phyloP scores from a whole-genome alignment of 2,888 invertebrate species.

The Nebria brevicollis region DNA sequence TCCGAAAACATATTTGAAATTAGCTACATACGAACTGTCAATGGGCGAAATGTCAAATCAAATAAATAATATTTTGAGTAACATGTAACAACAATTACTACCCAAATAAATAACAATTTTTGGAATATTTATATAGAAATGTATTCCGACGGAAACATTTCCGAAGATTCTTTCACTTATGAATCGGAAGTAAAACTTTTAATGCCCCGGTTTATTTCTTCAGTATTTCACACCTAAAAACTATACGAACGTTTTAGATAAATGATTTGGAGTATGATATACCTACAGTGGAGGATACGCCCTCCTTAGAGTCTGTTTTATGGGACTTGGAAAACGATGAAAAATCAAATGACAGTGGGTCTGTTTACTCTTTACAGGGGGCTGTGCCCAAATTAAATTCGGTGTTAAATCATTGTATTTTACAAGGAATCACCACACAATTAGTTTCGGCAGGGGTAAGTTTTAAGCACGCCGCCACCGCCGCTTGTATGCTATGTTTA shows the following conservation, averaged over 20 bases:
- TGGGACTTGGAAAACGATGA: slow-evolving; percentile 78
- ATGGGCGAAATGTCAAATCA: slow-evolving; percentile 40
- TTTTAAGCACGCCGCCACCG: slow-evolving; percentile 45
- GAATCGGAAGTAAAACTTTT: slow-evolving; percentile 34
- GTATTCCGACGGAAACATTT: slow-evolving; percentile 42
- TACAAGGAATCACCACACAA: slow-evolving; percentile 91
- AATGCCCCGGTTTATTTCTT: background rate
- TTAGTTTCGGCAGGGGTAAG: slow-evolving; percentile 85
- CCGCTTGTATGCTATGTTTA: background rate
- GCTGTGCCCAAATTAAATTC: slow-evolving; percentile 67
- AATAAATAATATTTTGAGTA: slow-evolving; percentile 15
- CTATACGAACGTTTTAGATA: slow-evolving; percentile 66
- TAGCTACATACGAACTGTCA: slow-evolving; percentile 32
- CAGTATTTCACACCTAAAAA: background rate
- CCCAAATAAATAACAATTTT: slow-evolving; percentile 22
- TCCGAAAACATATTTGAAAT: background rate
- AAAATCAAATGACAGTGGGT: slow-evolving; percentile 67
- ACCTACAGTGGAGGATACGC: slow-evolving; percentile 78
- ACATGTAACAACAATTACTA: background rate
- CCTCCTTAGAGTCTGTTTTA: slow-evolving; percentile 83
- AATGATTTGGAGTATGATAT: slow-evolving; percentile 86
- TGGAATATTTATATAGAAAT: slow-evolving; percentile 16
- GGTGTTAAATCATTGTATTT: slow-evolving; percentile 79
- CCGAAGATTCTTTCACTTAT: slow-evolving; percentile 39
- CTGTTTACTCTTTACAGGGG: slow-evolving; percentile 66